These are phyloP conservation scores for Naso thynnoides DNA, from an alignment of 2,797 vertebrate species.

Conservation along the genomic window DNA sequence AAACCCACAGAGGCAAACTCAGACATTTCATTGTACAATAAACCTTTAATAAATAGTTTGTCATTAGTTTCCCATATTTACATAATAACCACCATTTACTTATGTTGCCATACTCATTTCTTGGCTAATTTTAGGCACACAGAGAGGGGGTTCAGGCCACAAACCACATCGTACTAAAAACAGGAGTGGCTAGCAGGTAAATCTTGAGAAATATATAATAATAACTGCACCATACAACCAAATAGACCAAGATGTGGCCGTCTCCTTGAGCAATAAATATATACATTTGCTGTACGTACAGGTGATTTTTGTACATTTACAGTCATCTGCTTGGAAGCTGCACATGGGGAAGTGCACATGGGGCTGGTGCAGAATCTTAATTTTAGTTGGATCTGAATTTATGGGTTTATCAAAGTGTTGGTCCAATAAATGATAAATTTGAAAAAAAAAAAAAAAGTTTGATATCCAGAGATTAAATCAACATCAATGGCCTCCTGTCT, in stretches of 20 bases:
- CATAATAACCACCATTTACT: conserved; percentile 84
- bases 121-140: conserved; percentile 88
- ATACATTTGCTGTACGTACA: conserved; percentile 74
- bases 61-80: conserved; percentile 89
- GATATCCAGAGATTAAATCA: conserved; percentile 41
- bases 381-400: conserved; percentile 39
- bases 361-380: conserved; percentile 78
- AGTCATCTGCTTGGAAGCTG: conserved; percentile 62
- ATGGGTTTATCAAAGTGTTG: conserved; percentile 51
- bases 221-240: conserved; percentile 75
- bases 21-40: conserved; percentile 83
- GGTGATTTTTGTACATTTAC: conserved; percentile 71
- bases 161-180: conserved; percentile 82
- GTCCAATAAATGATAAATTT: conserved; percentile 51
- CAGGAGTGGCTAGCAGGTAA: conserved; percentile 79
- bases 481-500: conserved; percentile 38
- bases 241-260: conserved; percentile 65
- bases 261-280: conserved; percentile 75
- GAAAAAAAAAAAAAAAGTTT: not conserved
- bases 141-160: conserved; percentile 81
- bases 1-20: conserved; percentile 51
- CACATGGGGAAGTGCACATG: conserved; percentile 62
- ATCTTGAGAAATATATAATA: conserved; percentile 70
- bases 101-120: conserved; percentile 81
- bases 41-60: conserved; percentile 91